Evolutionary conservation across 2,797 vertebrate genomes (phyloP), one percentile per base, ranked within the genome.

Genomic region (Periparus ater): DNA sequence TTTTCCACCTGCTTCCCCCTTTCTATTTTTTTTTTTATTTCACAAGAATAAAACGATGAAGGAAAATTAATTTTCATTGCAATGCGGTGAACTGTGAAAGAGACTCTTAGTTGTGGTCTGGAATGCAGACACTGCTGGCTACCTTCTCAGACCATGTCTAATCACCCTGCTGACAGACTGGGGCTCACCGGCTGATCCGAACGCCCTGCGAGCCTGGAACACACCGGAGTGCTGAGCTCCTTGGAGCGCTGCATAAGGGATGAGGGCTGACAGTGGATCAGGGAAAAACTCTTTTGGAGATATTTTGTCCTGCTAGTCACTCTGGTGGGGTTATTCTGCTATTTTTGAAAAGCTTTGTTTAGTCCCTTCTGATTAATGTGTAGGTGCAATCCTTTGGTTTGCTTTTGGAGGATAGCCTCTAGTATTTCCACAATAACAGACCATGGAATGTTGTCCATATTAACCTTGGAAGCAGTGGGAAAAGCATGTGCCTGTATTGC

Each of bases 11-110:
- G 0, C 23, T 40, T 47, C 22, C 30, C 4, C 1, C 8, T 20
- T 26, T 27, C 22, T 9, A 3, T 3, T 5, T 11, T 51, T 66
- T 54, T 58, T 53, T 32, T 47, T 18, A 25, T 34, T 81, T 81
- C 11, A 70, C 0, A 0, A 90, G 75, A 92, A 74, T 70, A 81
- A 89, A 96, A 94, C n/a, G 29, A 95, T 78, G 82, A 92, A 96
- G 91, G 92, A 95, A 95, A 95, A 97, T 96, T 96, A 96, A 95
- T 95, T 97, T 94, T 95, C 92, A 87, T 74, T 95, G 88, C 95
- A 92, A 81, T 77, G 93, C 40, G 29, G 79, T 96, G 96, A 97
- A 96, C 94, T 91, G 94, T 92, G 94, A 87, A 95, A 85, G 68
- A 74, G 40, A 75, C 71, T 95, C 88, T 95, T 93, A 96, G 93